A percentile compares a stretch with the other conserved stretches of the same genome.
Conservation (phyloP, 2,113 vertebrate genomes). For the Plestiodon gilberti region DNA sequence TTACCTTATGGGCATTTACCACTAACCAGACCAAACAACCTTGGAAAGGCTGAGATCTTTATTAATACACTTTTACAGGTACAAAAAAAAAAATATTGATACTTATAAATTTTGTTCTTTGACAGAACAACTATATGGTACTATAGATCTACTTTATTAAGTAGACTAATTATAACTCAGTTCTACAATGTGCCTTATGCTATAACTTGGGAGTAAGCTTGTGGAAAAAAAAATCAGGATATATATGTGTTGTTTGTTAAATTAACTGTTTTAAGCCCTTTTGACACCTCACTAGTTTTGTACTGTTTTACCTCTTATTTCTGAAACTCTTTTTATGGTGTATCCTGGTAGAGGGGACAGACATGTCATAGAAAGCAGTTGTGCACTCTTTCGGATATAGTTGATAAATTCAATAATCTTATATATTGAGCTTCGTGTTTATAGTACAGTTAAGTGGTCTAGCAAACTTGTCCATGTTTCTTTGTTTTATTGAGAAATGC, state of each 20-base stretch:
- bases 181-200: slow-evolving; percentile 99
- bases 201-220: slow-evolving; percentile 99
- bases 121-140: slow-evolving; percentile 94
- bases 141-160: slow-evolving; percentile 94
- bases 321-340: slow-evolving; percentile 99
- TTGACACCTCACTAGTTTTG: slow-evolving; percentile 99
- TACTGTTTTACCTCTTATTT: slow-evolving; percentile 99
- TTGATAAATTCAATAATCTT: slow-evolving; percentile 98
- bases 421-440: slow-evolving; percentile 99
- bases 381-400: slow-evolving; percentile 99
- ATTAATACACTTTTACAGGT: slow-evolving; percentile 89
- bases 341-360: slow-evolving; percentile 96
- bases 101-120: slow-evolving; percentile 95
- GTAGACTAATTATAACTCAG: slow-evolving; percentile 98
- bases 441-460: slow-evolving; percentile 99
- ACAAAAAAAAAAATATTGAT: slow-evolving; percentile 84
- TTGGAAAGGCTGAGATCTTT: slow-evolving; percentile 90
- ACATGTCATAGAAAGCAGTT: slow-evolving; percentile 98
- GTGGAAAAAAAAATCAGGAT: slow-evolving; percentile 96
- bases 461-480: slow-evolving; percentile 99
- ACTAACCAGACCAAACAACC: slow-evolving; percentile 97
- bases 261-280: slow-evolving; percentile 96
- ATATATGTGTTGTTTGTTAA: slow-evolving; percentile 99
- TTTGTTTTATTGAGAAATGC: slow-evolving; percentile 99
- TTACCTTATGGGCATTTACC: slow-evolving; percentile 93